Conservation (phyloP, 1,140 invertebrate species). For the Brachionus rubens region DNA sequence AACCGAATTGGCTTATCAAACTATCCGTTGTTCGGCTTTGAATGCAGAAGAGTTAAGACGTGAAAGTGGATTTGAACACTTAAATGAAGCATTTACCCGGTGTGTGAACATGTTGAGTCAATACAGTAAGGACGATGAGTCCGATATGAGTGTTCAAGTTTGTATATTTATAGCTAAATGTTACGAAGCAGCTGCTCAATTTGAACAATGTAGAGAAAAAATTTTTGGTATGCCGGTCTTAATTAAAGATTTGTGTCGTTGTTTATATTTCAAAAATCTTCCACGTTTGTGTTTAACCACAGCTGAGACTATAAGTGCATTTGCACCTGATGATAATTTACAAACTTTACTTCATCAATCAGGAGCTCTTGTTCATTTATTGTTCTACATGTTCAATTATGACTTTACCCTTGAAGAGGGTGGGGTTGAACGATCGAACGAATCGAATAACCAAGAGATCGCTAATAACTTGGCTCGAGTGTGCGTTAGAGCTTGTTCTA, state of each 20-base stretch:
- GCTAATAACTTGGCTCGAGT: constrained; percentile 85
- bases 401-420: constrained; percentile 97
- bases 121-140: constrained; percentile 71
- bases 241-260: constrained; percentile 79
- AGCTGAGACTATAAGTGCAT: constrained; percentile 77
- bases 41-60: constrained; percentile 94
- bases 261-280: constrained; percentile 81
- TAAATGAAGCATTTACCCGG: constrained; percentile 74
- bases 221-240: constrained; percentile 65
- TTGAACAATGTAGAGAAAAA: constrained; percentile 76
- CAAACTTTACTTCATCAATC: constrained; percentile 85
- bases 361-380: constrained; percentile 85
- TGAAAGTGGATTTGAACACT: constrained; percentile 82
- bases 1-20: constrained; percentile 90
- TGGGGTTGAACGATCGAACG: constrained; percentile 78
- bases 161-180: constrained; percentile 85
- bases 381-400: constrained; percentile 86
- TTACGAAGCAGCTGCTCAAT: constrained; percentile 89
- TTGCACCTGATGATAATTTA: constrained; percentile 76
- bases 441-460: constrained; percentile 81
- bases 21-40: constrained; percentile 88
- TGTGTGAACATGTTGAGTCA: constrained; percentile 82
- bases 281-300: constrained; percentile 74
- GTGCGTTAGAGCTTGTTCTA: constrained; percentile 75
- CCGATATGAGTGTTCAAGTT: constrained; percentile 74